These are phyloP conservation scores for Progne subis DNA, from an alignment of 2,113 vertebrate species.

Conservation along the genomic window DNA sequence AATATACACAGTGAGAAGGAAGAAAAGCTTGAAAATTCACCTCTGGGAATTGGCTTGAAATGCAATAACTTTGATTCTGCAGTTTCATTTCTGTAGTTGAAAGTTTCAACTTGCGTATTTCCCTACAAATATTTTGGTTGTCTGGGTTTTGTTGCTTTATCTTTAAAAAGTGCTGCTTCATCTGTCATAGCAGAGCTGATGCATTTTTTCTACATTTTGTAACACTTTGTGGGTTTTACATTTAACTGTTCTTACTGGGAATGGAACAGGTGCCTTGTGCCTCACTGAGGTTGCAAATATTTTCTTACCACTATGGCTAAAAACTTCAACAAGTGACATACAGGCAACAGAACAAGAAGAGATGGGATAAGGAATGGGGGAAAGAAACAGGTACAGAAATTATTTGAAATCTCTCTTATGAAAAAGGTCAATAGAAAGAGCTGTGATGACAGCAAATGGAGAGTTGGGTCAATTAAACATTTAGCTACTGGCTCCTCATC, in stretches of 20 bases:
- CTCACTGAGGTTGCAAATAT: neutral
- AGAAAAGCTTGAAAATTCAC: neutral
- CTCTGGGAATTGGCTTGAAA: neutral
- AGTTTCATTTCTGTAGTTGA: neutral
- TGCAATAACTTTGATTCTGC: neutral
- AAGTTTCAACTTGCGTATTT: neutral
- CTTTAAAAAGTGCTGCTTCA: neutral
- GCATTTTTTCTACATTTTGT: neutral
- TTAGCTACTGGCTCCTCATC: neutral
- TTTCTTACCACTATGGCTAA: neutral
- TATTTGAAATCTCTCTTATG: neutral
- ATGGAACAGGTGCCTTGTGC: neutral
- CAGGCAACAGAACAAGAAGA: neutral
- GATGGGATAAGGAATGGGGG: neutral
- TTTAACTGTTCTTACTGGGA: neutral
- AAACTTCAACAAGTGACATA: neutral
- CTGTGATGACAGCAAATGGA: neutral
- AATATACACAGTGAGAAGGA: neutral
- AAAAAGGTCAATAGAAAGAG: neutral
- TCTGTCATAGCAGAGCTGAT: neutral
- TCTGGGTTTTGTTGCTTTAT: neutral
- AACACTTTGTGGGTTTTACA: neutral
- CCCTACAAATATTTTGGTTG: fast-evolving
- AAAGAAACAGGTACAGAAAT: neutral
- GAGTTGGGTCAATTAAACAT: neutral